Evolutionary conservation across 2,888 invertebrate genomes (phyloP).

Genomic region (Fragum whitleyi): DNA sequence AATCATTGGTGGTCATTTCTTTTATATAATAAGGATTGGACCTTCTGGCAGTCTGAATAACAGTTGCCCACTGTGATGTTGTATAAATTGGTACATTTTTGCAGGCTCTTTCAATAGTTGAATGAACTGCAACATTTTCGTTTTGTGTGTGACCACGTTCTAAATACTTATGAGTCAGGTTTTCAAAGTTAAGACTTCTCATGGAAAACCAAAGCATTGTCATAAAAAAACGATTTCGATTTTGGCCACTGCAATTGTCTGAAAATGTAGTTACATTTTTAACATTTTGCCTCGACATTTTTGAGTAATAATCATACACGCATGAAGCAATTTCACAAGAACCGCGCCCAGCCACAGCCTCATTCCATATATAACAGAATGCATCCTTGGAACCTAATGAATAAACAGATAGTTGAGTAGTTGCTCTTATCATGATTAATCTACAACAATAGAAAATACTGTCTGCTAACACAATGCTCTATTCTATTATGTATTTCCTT

Average conservation of each 20-base stretch:
- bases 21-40: not conserved
- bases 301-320: not conserved
- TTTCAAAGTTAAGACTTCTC: not conserved
- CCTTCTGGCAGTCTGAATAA: not conserved
- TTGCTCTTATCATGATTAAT: too few relatives aligned
- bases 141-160: too few relatives aligned
- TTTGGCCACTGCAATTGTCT: conserved; percentile 1
- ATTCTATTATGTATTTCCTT: too few relatives aligned
- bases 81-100: too few relatives aligned
- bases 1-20: too few relatives aligned
- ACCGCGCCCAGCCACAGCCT: conserved; percentile 24
- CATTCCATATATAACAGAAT: conserved; percentile 47
- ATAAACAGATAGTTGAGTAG: conserved; percentile 49
- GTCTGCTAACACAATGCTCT: too few relatives aligned
- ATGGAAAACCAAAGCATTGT: conserved; percentile 1
- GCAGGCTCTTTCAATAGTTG: too few relatives aligned
- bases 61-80: too few relatives aligned
- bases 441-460: too few relatives aligned
- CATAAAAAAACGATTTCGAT: conserved; percentile 8
- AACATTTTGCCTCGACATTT: not conserved
- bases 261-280: not conserved
- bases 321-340: conserved; percentile 38
- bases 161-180: too few relatives aligned
- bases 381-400: conserved; percentile 37
- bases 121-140: too few relatives aligned